phyloP scores from a whole-genome alignment of 1,140 invertebrate species.

The Berghia stephanieae region DNA sequence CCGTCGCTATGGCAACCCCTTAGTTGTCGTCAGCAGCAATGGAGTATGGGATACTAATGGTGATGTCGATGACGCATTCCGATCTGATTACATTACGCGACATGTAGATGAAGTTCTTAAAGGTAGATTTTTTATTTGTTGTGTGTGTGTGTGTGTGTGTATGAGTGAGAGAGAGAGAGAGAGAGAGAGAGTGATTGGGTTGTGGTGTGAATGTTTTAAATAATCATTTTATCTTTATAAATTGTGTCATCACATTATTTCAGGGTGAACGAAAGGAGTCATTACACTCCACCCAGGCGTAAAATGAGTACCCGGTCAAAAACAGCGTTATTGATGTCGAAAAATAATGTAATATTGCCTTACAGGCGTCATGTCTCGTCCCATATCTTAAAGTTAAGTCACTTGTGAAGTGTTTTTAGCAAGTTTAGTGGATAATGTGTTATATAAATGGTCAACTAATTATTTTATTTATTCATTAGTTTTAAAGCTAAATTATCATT shows the following conservation, averaged over 20 bases:
- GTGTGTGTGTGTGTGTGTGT: not conserved
- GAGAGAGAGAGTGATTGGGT: not conserved
- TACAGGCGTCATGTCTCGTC: too few relatives aligned
- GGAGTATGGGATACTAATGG: constrained; percentile 69
- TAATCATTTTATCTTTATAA: not conserved
- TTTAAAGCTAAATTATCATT: too few relatives aligned
- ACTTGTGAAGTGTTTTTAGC: too few relatives aligned
- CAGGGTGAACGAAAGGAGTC: too few relatives aligned
- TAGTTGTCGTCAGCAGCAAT: constrained; percentile 76
- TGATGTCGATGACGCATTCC: constrained; percentile 39
- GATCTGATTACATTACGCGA: constrained; percentile 36
- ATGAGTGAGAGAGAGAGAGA: not conserved
- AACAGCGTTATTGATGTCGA: too few relatives aligned
- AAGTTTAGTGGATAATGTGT: too few relatives aligned
- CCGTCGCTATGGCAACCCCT: constrained; percentile 71
- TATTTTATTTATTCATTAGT: too few relatives aligned
- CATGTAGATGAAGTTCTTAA: constrained; percentile 52
- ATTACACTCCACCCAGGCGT: too few relatives aligned
- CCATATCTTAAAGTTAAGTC: too few relatives aligned
- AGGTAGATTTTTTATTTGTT: constrained; percentile 36
- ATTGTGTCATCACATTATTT: not conserved
- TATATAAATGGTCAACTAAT: too few relatives aligned
- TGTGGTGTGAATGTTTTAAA: not conserved
- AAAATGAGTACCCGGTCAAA: too few relatives aligned
- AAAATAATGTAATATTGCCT: too few relatives aligned